phyloP scores from a whole-genome alignment of 2,113 vertebrate species.

The Coptodon rendalli region DNA sequence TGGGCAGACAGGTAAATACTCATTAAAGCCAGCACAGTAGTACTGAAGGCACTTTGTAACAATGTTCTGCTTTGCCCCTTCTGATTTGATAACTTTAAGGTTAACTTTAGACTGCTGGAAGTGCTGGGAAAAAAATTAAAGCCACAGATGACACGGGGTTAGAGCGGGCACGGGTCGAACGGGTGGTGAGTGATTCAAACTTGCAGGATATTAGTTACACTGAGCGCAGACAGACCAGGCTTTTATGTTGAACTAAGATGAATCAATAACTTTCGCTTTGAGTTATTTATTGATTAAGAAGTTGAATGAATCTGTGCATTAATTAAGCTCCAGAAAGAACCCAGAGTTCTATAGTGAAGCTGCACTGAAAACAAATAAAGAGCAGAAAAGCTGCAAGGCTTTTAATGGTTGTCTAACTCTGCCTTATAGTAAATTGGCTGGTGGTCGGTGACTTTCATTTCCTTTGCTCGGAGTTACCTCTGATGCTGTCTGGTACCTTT shows the following conservation, averaged over 20 bases:
- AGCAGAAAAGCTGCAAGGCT: background rate
- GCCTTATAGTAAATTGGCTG: background rate
- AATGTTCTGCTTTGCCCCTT: background rate
- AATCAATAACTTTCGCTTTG: background rate
- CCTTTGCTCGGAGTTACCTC: background rate
- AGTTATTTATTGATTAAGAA: background rate
- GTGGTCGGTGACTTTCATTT: background rate
- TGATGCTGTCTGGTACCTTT: background rate
- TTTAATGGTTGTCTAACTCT: background rate
- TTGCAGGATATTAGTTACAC: background rate
- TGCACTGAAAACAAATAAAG: background rate
- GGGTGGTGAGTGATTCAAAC: background rate
- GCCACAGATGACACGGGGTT: background rate
- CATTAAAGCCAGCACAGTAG: background rate
- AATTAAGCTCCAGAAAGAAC: background rate
- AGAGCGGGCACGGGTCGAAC: background rate
- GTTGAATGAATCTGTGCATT: background rate
- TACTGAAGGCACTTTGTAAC: background rate
- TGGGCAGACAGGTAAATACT: background rate
- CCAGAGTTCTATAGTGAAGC: background rate
- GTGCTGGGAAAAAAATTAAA: background rate
- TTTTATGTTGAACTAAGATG: background rate
- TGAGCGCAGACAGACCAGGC: background rate
- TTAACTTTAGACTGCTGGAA: background rate
- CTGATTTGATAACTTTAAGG: background rate